phyloP scores from a whole-genome alignment of 2,888 invertebrate species.

The Campopleginae sp. region DNA sequence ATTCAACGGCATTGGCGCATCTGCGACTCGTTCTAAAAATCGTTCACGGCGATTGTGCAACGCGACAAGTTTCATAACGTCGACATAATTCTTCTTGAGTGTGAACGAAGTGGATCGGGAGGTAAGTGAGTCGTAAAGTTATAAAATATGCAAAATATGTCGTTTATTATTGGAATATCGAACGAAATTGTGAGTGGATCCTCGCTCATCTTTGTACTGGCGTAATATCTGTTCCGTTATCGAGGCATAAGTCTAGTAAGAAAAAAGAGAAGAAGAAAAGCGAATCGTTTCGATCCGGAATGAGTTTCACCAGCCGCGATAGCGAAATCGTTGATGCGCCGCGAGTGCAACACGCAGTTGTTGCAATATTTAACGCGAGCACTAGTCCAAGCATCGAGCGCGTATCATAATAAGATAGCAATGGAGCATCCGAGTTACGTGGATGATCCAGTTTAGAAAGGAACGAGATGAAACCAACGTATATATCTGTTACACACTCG shows the following conservation, averaged over 20 bases:
- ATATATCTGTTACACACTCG: neutral
- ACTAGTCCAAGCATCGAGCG: slow-evolving; percentile 2
- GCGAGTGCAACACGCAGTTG: slow-evolving; percentile 31
- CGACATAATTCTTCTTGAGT: neutral
- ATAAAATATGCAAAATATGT: slow-evolving; percentile 34
- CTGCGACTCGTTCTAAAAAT: neutral
- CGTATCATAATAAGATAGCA: slow-evolving; percentile 40
- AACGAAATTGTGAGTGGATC: slow-evolving; percentile 45
- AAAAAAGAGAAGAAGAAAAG: neutral
- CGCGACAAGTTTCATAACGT: neutral
- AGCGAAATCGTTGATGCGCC: slow-evolving; percentile 30
- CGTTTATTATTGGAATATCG: slow-evolving; percentile 24
- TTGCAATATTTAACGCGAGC: slow-evolving; percentile 15
- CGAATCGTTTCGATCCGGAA: slow-evolving; percentile 19
- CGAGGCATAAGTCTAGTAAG: neutral
- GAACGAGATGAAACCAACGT: slow-evolving; percentile 42
- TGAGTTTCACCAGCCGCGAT: slow-evolving; percentile 12
- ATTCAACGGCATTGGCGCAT: neutral
- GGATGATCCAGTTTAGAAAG: slow-evolving; percentile 67
- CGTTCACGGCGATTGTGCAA: neutral
- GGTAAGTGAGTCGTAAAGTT: neutral
- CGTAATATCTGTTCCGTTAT: slow-evolving; percentile 58
- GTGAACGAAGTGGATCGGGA: neutral
- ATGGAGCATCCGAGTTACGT: slow-evolving; percentile 62
- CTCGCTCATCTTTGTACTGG: slow-evolving; percentile 26